Percentiles rank a stretch among this genome's conserved stretches.
Conservation (phyloP, 2,888 invertebrate species). For the Dynastes tityus region DNA sequence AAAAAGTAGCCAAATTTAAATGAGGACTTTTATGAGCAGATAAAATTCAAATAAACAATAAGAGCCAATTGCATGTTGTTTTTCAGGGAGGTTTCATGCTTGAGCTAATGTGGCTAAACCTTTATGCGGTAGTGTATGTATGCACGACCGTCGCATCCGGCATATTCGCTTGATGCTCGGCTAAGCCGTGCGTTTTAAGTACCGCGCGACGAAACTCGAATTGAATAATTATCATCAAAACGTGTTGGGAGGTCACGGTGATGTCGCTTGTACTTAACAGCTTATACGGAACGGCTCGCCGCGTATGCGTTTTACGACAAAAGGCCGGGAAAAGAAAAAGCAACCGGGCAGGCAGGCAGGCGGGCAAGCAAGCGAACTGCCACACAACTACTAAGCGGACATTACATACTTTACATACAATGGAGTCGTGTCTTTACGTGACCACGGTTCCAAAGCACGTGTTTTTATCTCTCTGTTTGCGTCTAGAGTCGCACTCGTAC, state of each 20-base stretch:
- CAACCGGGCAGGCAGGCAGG: background rate
- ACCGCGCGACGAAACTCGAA: slow-evolving; percentile 57
- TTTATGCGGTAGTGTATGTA: no score
- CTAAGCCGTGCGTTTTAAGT: slow-evolving; percentile 53
- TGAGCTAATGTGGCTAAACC: no score
- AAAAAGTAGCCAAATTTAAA: no score
- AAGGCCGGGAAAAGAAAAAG: slow-evolving; percentile 1
- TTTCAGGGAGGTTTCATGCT: no score
- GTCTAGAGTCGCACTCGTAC: slow-evolving; percentile 25
- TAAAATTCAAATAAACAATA: no score
- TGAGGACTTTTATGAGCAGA: no score
- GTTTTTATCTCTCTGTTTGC: slow-evolving; percentile 61
- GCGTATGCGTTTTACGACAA: slow-evolving; percentile 31
- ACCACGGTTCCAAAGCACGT: slow-evolving; percentile 66
- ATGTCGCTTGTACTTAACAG: slow-evolving; percentile 38
- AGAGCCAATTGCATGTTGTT: no score
- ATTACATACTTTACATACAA: slow-evolving; percentile 67
- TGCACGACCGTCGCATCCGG: slow-evolving; percentile 54
- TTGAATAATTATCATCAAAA: slow-evolving; percentile 68
- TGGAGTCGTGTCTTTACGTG: slow-evolving; percentile 68
- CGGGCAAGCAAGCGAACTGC: slow-evolving; percentile 54
- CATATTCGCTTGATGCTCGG: slow-evolving; percentile 46
- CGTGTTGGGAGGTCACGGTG: slow-evolving; percentile 68
- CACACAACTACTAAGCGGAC: slow-evolving; percentile 27
- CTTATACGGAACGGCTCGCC: slow-evolving; percentile 10